phyloP scores from a whole-genome alignment of 64 coral and sea anemone genomes.

The Pachyseris speciosa region DNA sequence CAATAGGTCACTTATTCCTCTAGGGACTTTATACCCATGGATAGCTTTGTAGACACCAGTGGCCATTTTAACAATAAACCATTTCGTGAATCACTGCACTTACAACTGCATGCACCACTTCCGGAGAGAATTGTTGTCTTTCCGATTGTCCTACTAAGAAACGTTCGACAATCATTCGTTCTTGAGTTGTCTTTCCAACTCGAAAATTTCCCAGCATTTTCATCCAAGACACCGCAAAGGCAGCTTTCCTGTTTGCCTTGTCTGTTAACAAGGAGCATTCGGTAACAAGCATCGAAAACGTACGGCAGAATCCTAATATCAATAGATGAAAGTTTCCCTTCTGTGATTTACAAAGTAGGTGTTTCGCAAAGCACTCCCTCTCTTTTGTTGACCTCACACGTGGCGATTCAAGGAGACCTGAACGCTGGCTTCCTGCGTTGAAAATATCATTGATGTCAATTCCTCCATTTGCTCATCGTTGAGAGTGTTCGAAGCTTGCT shows the following conservation, averaged over 20 bases:
- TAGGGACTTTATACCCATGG: no score
- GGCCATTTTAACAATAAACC: no score
- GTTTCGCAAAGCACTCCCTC: no score
- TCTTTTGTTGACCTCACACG: no score
- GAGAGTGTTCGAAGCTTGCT: no score
- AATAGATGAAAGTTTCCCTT: no score
- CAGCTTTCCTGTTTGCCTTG: slow-evolving; percentile 25
- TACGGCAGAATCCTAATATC: slow-evolving; percentile 28
- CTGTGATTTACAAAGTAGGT: no score
- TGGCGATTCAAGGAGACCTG: no score
- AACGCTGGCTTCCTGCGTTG: background rate
- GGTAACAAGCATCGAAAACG: background rate
- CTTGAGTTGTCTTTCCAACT: background rate
- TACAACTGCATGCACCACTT: background rate
- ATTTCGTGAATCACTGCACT: no score
- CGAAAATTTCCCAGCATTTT: slow-evolving; percentile 35
- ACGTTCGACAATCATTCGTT: slow-evolving; percentile 6
- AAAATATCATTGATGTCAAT: background rate
- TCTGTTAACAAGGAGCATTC: background rate
- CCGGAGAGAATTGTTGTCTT: background rate
- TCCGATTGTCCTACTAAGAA: background rate
- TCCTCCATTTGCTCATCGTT: background rate
- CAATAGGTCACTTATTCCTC: no score
- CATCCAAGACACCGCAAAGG: slow-evolving; percentile 36
- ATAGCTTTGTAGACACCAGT: no score